Evolutionary conservation across 2,888 invertebrate genomes (phyloP).

Genomic region (Eupithecia dodoneata): DNA sequence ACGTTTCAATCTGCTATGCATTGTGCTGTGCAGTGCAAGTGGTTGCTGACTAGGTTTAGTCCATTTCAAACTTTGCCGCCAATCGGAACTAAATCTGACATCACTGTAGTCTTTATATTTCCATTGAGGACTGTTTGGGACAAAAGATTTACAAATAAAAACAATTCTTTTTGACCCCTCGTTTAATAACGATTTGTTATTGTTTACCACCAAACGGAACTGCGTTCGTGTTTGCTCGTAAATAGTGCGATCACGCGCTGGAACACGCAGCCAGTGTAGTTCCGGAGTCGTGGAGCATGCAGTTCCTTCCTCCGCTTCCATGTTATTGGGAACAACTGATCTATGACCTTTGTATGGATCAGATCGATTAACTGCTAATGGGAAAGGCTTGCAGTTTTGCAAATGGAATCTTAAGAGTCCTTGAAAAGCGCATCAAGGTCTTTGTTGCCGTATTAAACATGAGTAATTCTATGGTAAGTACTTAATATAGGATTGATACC

Average conservation of each 20-base stretch:
- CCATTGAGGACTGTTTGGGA: not conserved
- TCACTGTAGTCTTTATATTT: not conserved
- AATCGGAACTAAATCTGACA: not conserved
- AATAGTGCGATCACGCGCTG: slow-evolving; percentile 25
- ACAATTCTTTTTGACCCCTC: slow-evolving; percentile 18
- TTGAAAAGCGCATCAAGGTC: not conserved
- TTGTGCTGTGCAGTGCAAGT: not conserved
- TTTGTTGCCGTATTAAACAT: not conserved
- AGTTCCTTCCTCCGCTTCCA: slow-evolving; percentile 56
- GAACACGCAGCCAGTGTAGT: slow-evolving; percentile 61
- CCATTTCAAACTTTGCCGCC: not conserved
- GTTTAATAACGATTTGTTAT: slow-evolving; percentile 5
- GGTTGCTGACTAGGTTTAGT: not conserved
- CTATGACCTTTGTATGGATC: slow-evolving; percentile 1
- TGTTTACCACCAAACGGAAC: slow-evolving; percentile 13
- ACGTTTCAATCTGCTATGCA: too few species aligned
- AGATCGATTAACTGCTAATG: not conserved
- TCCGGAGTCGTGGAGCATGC: slow-evolving; percentile 65
- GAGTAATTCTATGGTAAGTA: not conserved
- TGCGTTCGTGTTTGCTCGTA: slow-evolving; percentile 10
- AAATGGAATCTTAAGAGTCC: not conserved
- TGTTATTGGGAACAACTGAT: slow-evolving; percentile 23
- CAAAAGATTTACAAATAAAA: slow-evolving; percentile 19
- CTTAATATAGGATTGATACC: not conserved
- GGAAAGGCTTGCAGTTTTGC: not conserved